phyloP scores from a whole-genome alignment of 64 coral and sea anemone species.

The Stichodactyla mertensii region DNA sequence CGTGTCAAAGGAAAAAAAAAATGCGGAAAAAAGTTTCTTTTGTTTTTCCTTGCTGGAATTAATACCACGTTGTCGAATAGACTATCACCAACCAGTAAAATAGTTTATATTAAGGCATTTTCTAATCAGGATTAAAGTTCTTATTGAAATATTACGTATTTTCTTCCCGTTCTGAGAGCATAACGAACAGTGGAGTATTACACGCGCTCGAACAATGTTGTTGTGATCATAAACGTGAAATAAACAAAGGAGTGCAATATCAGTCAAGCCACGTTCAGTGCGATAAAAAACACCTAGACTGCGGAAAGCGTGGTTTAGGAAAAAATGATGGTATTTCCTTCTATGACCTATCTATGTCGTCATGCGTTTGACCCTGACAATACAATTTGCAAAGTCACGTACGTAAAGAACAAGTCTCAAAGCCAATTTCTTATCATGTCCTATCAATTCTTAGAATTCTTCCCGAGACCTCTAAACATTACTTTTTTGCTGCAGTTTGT shows the following conservation, averaged over 20 bases:
- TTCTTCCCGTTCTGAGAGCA: not conserved
- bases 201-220: not conserved
- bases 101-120: not conserved
- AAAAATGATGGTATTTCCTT: conserved; percentile 19
- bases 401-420: not conserved
- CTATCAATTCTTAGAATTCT: not conserved
- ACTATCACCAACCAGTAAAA: not conserved
- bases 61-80: not conserved
- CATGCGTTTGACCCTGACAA: conserved; percentile 11
- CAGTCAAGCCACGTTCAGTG: not conserved
- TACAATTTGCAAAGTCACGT: conserved; percentile 14
- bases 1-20: not conserved
- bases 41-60: not conserved
- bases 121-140: not conserved
- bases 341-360: conserved; percentile 19
- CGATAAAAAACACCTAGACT: not conserved
- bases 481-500: not conserved
- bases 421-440: not conserved
- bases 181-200: not conserved
- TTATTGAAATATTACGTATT: not conserved
- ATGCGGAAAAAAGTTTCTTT: not conserved
- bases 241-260: conserved; percentile 14
- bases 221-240: not conserved
- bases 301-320: conserved; percentile 14
- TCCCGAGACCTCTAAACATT: not conserved